These are phyloP conservation scores for Agrochola circellaris DNA, from an alignment of 2,888 invertebrate species.

Conservation along the genomic window DNA sequence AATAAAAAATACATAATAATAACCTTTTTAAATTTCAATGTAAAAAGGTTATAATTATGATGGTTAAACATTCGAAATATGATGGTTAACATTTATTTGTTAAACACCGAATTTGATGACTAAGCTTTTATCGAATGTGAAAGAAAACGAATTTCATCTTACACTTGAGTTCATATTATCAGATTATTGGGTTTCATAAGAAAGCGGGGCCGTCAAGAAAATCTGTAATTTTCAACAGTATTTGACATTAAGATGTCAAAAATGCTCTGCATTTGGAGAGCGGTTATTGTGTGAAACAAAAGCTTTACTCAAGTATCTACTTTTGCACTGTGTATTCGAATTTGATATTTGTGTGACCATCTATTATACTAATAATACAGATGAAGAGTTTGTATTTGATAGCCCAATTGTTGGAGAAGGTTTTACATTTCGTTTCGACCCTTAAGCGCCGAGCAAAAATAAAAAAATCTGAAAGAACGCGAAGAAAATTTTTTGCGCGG, in stretches of 20 bases:
- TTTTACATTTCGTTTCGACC: too few species aligned
- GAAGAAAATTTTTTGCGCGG: too few species aligned
- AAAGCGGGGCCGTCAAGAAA: background rate
- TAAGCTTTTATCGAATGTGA: background rate
- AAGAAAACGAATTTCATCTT: background rate
- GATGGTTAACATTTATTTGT: background rate
- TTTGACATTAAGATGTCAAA: background rate
- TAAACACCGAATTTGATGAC: background rate
- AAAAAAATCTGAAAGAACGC: too few species aligned
- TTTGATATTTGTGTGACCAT: background rate
- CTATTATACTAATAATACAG: too few species aligned
- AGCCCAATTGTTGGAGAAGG: too few species aligned
- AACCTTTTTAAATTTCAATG: background rate
- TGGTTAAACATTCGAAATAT: too few species aligned
- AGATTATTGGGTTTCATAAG: background rate
- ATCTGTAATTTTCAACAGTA: background rate
- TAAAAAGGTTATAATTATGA: too few species aligned
- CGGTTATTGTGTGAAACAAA: background rate
- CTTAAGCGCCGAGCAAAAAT: too few species aligned
- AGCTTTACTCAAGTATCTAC: too few species aligned
- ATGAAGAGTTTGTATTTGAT: too few species aligned
- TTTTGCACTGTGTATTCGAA: background rate
- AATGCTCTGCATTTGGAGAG: too few species aligned
- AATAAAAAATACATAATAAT: background rate
- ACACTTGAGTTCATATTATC: background rate